These are phyloP conservation scores for Dendrocincla tyrannina DNA, from an alignment of 2,797 vertebrate species.

Conservation along the genomic window DNA sequence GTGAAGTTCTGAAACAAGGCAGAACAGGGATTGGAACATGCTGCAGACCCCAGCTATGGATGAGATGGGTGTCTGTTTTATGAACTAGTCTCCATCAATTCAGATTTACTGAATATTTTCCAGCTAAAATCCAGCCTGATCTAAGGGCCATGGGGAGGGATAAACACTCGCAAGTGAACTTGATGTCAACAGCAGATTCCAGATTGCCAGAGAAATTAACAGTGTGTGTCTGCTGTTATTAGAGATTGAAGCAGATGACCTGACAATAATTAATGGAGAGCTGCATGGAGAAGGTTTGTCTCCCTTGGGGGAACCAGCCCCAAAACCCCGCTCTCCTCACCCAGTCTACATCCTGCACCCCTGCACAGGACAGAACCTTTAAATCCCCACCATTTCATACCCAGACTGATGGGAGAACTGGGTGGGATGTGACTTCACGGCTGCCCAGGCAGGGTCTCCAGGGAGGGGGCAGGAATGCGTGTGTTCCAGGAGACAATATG, in stretches of 20 bases:
- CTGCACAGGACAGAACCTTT: neutral
- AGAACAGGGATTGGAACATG: neutral
- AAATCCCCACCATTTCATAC: neutral
- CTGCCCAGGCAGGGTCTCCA: neutral
- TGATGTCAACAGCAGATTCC: slow-evolving; percentile 15
- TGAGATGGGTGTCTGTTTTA: neutral
- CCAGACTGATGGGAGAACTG: neutral
- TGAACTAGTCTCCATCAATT: neutral
- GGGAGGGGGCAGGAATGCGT: neutral
- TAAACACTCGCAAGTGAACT: neutral
- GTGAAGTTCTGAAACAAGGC: neutral
- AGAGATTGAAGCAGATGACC: slow-evolving; percentile 7
- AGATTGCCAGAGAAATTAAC: slow-evolving; percentile 31
- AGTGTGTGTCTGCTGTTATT: slow-evolving; percentile 11
- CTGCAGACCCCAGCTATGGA: neutral
- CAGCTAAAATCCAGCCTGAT: neutral
- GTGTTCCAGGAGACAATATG: neutral
- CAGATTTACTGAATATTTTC: neutral
- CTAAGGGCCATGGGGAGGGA: neutral
- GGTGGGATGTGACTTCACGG: neutral
- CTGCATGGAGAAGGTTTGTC: neutral
- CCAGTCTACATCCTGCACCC: fast-evolving
- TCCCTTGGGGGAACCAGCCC: neutral
- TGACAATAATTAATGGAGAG: neutral
- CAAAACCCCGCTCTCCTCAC: neutral